A percentile compares a stretch with the other conserved stretches of the same genome.
Conservation (phyloP, 2,888 invertebrate genomes). For the Bimastos eiseni region DNA sequence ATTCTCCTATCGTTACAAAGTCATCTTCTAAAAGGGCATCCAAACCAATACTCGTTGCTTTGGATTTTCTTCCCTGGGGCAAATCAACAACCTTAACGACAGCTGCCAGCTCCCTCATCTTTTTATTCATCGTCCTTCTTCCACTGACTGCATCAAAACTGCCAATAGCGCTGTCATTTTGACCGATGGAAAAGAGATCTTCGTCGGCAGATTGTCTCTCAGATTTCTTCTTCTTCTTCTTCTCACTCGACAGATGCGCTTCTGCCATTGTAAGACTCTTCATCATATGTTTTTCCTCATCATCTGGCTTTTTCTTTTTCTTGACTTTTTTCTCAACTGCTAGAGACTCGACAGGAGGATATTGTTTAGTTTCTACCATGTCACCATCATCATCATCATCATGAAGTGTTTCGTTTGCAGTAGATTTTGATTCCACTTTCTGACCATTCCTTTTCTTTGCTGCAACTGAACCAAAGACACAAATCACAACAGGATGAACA, state of each 20-base stretch:
- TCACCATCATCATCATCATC: not conserved
- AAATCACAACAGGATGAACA: not conserved
- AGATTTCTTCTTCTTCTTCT: not conserved
- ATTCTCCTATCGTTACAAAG: not conserved
- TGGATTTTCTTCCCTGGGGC: not conserved
- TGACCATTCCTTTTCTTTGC: not conserved
- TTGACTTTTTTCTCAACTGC: slow-evolving; percentile 25
- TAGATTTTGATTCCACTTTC: not conserved
- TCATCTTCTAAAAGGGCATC: not conserved
- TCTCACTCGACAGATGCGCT: not conserved
- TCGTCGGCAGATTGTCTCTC: not conserved
- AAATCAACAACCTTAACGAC: not conserved
- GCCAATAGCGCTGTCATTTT: not conserved
- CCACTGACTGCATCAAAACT: slow-evolving; percentile 18
- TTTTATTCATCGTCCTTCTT: slow-evolving; percentile 31
- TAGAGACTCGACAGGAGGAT: not conserved
- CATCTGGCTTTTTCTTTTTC: slow-evolving; percentile 19
- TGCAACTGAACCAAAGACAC: not conserved
- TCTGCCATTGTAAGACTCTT: not conserved
- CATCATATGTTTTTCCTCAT: not conserved
- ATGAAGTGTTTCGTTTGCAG: not conserved
- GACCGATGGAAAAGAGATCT: not conserved
- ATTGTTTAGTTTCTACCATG: not conserved
- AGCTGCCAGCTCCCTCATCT: slow-evolving; percentile 34
- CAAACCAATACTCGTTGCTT: not conserved